phyloP scores from a whole-genome alignment of 2,888 invertebrate species.

The Platerodrilus igneus region DNA sequence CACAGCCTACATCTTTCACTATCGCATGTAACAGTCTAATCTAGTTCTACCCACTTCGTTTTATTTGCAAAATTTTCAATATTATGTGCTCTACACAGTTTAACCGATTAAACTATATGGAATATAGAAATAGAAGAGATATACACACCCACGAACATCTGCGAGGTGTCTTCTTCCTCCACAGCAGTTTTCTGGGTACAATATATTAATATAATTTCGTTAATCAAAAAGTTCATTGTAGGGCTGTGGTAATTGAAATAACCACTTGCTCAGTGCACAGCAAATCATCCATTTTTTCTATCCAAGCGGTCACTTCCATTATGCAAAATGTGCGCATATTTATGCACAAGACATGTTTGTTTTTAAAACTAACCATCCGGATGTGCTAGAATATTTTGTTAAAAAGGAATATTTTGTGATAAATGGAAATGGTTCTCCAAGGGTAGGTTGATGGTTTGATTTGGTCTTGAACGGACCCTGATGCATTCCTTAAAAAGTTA shows the following conservation, averaged over 20 bases:
- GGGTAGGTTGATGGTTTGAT: conserved; percentile 18
- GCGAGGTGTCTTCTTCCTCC: too few relatives aligned
- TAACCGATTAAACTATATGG: too few relatives aligned
- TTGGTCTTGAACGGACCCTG: conserved; percentile 13
- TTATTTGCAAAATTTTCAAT: too few relatives aligned
- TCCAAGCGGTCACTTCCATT: conserved; percentile 16
- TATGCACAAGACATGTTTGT: conserved; percentile 16
- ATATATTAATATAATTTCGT: conserved; percentile 12
- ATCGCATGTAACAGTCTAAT: too few relatives aligned
- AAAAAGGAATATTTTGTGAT: conserved; percentile 17
- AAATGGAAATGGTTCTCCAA: conserved; percentile 13
- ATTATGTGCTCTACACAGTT: too few relatives aligned
- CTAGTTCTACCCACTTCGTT: too few relatives aligned
- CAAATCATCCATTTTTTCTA: conserved; percentile 20
- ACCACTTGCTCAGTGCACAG: conserved; percentile 18
- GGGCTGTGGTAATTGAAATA: conserved; percentile 15
- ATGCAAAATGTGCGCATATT: conserved; percentile 19
- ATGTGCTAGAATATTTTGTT: conserved; percentile 11
- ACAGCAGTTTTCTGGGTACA: conserved; percentile 19
- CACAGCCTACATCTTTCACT: too few relatives aligned
- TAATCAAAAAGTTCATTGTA: conserved; percentile 19
- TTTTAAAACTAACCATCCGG: conserved; percentile 2
- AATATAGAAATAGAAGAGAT: too few relatives aligned
- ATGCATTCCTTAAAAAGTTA: conserved; percentile 9
- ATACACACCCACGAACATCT: too few relatives aligned